Evolutionary conservation across 2,888 invertebrate species (phyloP), one percentile per base, ranked within the genome.

Genomic region (Altica lythri): DNA sequence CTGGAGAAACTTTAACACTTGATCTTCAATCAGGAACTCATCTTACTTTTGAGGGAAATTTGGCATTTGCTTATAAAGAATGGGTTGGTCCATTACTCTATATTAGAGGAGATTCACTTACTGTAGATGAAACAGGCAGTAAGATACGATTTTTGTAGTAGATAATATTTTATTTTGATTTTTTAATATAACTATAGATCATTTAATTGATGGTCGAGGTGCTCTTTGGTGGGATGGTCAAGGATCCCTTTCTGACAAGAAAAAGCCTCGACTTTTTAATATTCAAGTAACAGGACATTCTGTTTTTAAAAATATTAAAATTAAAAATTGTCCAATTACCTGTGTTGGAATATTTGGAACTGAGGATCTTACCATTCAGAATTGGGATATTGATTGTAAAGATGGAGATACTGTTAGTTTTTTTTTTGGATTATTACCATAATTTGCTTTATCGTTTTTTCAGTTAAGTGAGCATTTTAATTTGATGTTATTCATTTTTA

Each of bases 11-110:
- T 8, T 29, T 60, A 2, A 47, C 53, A 18, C 37, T 61, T 5
- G 43, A 38, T 16, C 30, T 61, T 19, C 54, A 58, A 34, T 38
- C 42, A 30, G 55, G 52, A n/a, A 37, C 57, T 13, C 52, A 50
- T 29, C 50, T 61, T 2, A 38, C 52, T 9, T 62, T 62, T 49
- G 29, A 46, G 27, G 55, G 58, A 6, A 53, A 58, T 19, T 53
- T 35, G 6, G 40, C 49, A 6, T 58, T 60, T 40, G 58, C 43
- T 3, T 55, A 27, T 27, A 30, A 30, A 12, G 37, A 49, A 6
- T 58, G 55, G 62, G 44, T 48, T 35, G 61, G 61, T 1, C 59
- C 59, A 16, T 25, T 62, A 4, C 51, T 62, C 13, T 52, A 45
- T n/a, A 58, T 60, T 12, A 55, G 37, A 30, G 60, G 58, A 6